Conservation (phyloP, 2,888 invertebrate species). For the Drosophila gaucha region DNA sequence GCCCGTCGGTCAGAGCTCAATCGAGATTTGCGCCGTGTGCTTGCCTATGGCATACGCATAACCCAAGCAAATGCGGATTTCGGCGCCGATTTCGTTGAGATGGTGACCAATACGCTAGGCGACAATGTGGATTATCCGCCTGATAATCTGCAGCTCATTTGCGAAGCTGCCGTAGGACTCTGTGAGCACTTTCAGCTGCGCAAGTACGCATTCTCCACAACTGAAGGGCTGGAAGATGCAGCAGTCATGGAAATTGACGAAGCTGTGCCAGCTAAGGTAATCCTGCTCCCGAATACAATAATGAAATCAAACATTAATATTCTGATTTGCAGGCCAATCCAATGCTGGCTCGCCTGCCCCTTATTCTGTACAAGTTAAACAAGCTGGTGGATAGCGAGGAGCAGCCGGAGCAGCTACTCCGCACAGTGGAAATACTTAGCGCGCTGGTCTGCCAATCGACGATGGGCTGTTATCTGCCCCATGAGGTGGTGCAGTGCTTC, state of each 20-base stretch:
- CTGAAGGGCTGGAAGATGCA: slow-evolving; percentile 40
- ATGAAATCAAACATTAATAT: too few relatives aligned
- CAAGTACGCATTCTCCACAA: slow-evolving; percentile 71
- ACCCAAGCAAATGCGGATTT: slow-evolving; percentile 88
- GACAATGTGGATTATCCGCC: slow-evolving; percentile 82
- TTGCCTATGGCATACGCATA: slow-evolving; percentile 89
- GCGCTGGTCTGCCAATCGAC: slow-evolving; percentile 93
- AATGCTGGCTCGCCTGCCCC: slow-evolving; percentile 78
- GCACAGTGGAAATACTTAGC: slow-evolving; percentile 90
- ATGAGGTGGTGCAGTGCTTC: slow-evolving; percentile 87
- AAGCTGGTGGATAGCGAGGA: slow-evolving; percentile 74
- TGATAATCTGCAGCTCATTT: slow-evolving; percentile 86
- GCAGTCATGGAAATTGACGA: slow-evolving; percentile 76
- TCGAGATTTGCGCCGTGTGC: slow-evolving; percentile 82
- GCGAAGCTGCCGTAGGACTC: slow-evolving; percentile 91
- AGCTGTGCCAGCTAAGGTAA: slow-evolving; percentile 44
- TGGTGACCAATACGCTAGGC: slow-evolving; percentile 86
- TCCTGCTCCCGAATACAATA: neutral
- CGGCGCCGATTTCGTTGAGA: slow-evolving; percentile 88
- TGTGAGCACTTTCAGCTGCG: slow-evolving; percentile 86
- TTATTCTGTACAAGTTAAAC: slow-evolving; percentile 82
- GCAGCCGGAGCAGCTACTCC: slow-evolving; percentile 82
- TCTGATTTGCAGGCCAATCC: slow-evolving; percentile 66
- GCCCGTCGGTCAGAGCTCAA: slow-evolving; percentile 79
- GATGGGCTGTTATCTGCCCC: slow-evolving; percentile 89